A percentile compares a stretch with the other conserved stretches of the same genome.
These are phyloP conservation scores for Semibalanus balanoides DNA, from an alignment of 1,140 invertebrate genomes.

Conservation along the genomic window DNA sequence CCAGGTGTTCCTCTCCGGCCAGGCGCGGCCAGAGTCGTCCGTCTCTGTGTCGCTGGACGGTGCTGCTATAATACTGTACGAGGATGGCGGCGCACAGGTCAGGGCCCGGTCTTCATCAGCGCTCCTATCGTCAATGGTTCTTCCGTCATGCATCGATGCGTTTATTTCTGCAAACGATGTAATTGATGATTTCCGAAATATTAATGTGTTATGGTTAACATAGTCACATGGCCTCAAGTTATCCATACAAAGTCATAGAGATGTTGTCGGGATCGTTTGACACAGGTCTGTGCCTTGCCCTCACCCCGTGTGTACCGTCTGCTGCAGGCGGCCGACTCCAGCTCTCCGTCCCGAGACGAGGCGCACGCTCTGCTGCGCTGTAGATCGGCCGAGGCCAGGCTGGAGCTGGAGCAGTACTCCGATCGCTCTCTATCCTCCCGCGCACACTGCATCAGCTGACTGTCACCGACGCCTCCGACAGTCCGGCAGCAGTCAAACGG, in stretches of 20 bases:
- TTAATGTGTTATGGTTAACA: too few species aligned
- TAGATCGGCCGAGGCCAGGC: slow-evolving; percentile 49
- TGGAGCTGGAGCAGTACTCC: slow-evolving; percentile 46
- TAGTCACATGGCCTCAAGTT: too few species aligned
- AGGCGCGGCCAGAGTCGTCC: slow-evolving; percentile 41
- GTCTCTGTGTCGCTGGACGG: slow-evolving; percentile 49
- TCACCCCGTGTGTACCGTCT: too few species aligned
- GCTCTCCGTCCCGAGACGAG: slow-evolving; percentile 54
- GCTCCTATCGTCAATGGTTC: too few species aligned
- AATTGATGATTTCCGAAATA: too few species aligned
- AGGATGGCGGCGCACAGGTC: slow-evolving; percentile 49
- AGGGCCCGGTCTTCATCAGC: too few species aligned
- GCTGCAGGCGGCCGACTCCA: slow-evolving; percentile 36
- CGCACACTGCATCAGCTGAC: slow-evolving; percentile 48
- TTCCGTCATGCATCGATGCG: too few species aligned
- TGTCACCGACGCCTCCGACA: slow-evolving; percentile 54
- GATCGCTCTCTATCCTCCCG: slow-evolving; percentile 54
- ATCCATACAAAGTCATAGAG: too few species aligned
- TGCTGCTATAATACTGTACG: slow-evolving; percentile 50
- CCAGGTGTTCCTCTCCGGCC: slow-evolving; percentile 56
- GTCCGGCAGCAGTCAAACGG: slow-evolving; percentile 45
- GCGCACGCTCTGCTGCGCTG: slow-evolving; percentile 54
- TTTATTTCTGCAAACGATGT: too few species aligned
- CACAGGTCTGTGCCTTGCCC: too few species aligned
- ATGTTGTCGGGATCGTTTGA: too few species aligned